Conservation (phyloP, 2,888 invertebrate genomes). For the Anoncus sp. region DNA sequence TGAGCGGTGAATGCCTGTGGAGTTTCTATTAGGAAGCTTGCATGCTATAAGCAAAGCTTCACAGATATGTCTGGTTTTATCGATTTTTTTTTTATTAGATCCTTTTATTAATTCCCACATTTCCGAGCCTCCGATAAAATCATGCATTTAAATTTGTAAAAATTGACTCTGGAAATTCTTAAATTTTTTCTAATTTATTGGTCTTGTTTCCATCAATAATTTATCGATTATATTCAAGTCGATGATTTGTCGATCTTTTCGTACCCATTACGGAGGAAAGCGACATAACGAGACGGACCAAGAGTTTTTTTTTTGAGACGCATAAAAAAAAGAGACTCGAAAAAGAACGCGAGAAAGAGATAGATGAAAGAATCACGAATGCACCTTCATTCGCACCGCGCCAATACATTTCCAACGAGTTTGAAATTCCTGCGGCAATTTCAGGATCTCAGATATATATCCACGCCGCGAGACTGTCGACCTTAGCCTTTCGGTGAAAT, state of each 20-base stretch:
- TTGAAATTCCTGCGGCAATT: constrained; percentile 58
- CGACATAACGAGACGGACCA: too few relatives aligned
- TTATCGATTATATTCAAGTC: not conserved
- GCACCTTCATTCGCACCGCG: too few relatives aligned
- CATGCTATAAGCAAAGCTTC: constrained; percentile 8
- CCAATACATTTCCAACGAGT: constrained; percentile 57
- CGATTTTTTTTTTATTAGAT: constrained; percentile 8
- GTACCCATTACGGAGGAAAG: too few relatives aligned
- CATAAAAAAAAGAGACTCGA: not conserved
- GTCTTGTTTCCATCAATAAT: too few relatives aligned
- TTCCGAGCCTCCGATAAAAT: not conserved
- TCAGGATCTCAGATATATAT: constrained; percentile 40
- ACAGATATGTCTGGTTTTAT: constrained; percentile 10
- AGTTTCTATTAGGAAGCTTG: constrained; percentile 41
- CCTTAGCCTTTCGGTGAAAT: constrained; percentile 60
- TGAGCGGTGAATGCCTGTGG: not conserved
- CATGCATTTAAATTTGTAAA: not conserved
- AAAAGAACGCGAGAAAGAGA: constrained; percentile 1
- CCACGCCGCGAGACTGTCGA: constrained; percentile 46
- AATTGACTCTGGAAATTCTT: not conserved
- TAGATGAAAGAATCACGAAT: constrained; percentile 9
- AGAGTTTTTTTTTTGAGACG: not conserved
- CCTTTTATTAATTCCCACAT: not conserved
- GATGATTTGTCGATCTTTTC: too few relatives aligned
- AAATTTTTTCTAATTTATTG: not conserved